phyloP scores from a whole-genome alignment of 2,888 invertebrate genomes.

The Lasius platythorax region DNA sequence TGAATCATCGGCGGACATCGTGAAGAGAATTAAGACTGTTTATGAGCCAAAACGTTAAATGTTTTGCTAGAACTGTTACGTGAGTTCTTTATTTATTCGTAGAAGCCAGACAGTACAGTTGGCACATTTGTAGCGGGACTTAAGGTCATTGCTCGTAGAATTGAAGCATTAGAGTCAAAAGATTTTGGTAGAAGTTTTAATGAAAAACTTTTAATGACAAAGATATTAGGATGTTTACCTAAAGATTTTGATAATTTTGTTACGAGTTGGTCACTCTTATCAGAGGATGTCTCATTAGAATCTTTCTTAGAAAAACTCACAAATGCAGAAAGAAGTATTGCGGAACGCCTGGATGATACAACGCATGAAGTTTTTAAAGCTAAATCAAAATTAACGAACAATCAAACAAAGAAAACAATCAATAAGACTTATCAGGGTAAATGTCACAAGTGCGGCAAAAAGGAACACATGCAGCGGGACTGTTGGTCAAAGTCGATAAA shows the following conservation, averaged over 20 bases:
- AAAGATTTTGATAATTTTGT: conserved; percentile 29
- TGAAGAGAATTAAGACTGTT: conserved; percentile 46
- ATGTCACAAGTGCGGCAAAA: conserved; percentile 50
- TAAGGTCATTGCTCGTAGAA: conserved; percentile 37
- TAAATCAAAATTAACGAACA: conserved; percentile 15
- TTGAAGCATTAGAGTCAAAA: conserved; percentile 38
- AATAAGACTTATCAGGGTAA: conserved; percentile 37
- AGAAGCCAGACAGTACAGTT: conserved; percentile 47
- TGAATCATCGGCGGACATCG: conserved; percentile 26
- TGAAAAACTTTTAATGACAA: conserved; percentile 59
- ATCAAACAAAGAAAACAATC: background rate
- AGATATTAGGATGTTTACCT: conserved; percentile 54
- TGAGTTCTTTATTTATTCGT: conserved; percentile 45
- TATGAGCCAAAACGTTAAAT: conserved; percentile 50
- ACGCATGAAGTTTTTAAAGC: conserved; percentile 29
- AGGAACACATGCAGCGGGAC: conserved; percentile 19
- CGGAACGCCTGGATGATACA: conserved; percentile 19
- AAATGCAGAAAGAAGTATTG: conserved; percentile 51
- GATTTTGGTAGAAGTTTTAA: conserved; percentile 55
- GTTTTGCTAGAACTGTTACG: conserved; percentile 39
- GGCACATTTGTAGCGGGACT: conserved; percentile 52
- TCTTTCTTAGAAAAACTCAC: conserved; percentile 42
- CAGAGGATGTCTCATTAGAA: conserved; percentile 45
- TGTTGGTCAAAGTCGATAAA: conserved; percentile 34
- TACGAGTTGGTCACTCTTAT: conserved; percentile 54